These are phyloP conservation scores for Australoheros scitulus DNA, from an alignment of 2,113 vertebrate species.

Conservation along the genomic window DNA sequence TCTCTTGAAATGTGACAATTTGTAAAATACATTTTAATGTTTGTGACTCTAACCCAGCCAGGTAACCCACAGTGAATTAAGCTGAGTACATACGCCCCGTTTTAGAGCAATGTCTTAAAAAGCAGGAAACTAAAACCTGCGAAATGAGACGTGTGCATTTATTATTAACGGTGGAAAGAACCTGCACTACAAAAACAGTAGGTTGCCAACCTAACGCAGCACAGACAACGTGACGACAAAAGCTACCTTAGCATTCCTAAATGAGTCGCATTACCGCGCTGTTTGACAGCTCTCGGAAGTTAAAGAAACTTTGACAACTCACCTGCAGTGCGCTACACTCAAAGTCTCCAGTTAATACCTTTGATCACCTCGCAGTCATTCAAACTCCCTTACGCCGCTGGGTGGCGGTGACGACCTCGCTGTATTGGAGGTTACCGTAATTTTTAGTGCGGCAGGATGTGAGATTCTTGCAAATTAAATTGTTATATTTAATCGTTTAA, in stretches of 20 bases:
- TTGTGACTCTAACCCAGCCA: not conserved
- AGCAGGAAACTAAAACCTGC: slow-evolving; percentile 10
- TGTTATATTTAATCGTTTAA: not conserved
- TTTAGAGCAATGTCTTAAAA: not conserved
- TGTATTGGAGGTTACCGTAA: slow-evolving; percentile 50
- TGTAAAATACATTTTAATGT: not conserved
- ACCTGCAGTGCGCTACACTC: slow-evolving; percentile 21
- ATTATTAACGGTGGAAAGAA: slow-evolving; percentile 11
- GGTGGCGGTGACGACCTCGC: slow-evolving; percentile 30
- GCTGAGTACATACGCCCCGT: not conserved
- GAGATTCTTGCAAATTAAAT: not conserved
- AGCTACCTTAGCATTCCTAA: not conserved
- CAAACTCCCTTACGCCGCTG: not conserved
- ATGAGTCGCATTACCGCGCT: not conserved
- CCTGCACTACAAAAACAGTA: not conserved
- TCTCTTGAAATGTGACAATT: not conserved
- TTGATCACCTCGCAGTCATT: not conserved
- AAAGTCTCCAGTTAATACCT: slow-evolving; percentile 46
- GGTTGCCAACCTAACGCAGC: not conserved
- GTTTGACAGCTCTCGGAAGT: not conserved
- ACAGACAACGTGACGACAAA: not conserved
- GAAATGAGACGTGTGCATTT: not conserved
- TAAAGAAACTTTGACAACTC: slow-evolving; percentile 23
- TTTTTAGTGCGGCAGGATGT: not conserved
- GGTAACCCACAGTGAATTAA: not conserved